phyloP scores from a whole-genome alignment of 2,113 vertebrate species.

The Ploceus nigricollis region DNA sequence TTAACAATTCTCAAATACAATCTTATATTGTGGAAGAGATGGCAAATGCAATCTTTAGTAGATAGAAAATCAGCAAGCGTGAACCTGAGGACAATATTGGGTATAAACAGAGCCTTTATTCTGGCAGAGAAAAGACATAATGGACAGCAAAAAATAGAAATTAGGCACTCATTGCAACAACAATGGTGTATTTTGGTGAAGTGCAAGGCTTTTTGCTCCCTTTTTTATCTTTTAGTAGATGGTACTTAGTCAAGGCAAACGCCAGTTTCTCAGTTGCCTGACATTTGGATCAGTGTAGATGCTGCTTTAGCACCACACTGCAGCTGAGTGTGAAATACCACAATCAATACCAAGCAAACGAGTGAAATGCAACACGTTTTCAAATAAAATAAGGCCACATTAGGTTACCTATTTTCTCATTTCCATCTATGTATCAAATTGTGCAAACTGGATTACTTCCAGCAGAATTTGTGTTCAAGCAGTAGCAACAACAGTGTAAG shows the following conservation, averaged over 20 bases:
- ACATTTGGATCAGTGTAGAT: neutral
- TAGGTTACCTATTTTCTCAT: neutral
- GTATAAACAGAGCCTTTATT: neutral
- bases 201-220: neutral
- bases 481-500: neutral
- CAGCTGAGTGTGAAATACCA: neutral
- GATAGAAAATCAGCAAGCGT: neutral
- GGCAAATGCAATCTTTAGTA: neutral
- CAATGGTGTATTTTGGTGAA: neutral
- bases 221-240: neutral
- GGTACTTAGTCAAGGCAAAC: neutral
- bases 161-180: neutral
- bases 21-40: neutral
- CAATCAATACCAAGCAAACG: accelerated
- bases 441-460: neutral
- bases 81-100: neutral
- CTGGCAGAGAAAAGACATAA: neutral
- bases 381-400: neutral
- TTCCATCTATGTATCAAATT: neutral
- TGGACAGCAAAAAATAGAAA: neutral
- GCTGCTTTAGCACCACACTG: neutral
- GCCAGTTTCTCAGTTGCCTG: neutral
- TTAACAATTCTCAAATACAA: neutral
- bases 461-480: neutral
- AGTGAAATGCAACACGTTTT: neutral